Base-by-base conservation (phyloP, 1,140 invertebrate genomes). In the Pomphorhynchus laevis region DNA sequence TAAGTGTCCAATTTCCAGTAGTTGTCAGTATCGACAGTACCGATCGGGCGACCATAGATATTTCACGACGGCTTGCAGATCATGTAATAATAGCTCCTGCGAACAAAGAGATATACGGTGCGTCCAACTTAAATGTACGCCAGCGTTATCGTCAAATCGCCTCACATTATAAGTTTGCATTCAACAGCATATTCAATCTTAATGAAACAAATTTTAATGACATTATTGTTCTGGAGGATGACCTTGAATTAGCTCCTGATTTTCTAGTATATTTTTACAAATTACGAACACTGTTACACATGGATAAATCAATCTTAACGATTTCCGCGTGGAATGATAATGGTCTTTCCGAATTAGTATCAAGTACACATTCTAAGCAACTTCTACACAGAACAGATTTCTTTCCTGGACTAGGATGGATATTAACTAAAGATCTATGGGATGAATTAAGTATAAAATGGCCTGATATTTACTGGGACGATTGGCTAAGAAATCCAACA, bases 261-360 rank as follows among this genome's bases (percentile, higher is more conserved):
- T 89, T 95, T 59, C 93, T 72, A 56, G 75, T 84, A 49, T 95
- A 91, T 53, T 93, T 95, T 56, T 53, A 70, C 36, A 74, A 75
- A 16, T 80, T 76, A 12, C 71, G 76, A 59, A 69, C 69, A 4
- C 53, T 93, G 22, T 55, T 93, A 16, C 58, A 67, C 35, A 61
- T 65, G 45, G 84, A 95, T 56, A 61, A 67, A n/a, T 68, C 71
- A 14, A 22, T 55, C 93, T 27, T 91, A 75, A 75, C 70, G 68
- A 61, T 69, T 68, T 86, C 59, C 62, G 82, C 68, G 0, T 95
- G 86, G 84, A 95, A 95, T 55, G 86, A 95, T 56, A 93, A 95
- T 58, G 86, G 84, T 16, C 1, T 17, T 24, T 6, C 2, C 16
- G 8, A 11, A 35, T 8, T 9, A 14, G 16, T 16, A 9, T 9